Percentiles rank a stretch among this genome's conserved stretches.
phyloP scores from a whole-genome alignment of 1,140 invertebrate genomes.

The Heliconius eleuchia region DNA sequence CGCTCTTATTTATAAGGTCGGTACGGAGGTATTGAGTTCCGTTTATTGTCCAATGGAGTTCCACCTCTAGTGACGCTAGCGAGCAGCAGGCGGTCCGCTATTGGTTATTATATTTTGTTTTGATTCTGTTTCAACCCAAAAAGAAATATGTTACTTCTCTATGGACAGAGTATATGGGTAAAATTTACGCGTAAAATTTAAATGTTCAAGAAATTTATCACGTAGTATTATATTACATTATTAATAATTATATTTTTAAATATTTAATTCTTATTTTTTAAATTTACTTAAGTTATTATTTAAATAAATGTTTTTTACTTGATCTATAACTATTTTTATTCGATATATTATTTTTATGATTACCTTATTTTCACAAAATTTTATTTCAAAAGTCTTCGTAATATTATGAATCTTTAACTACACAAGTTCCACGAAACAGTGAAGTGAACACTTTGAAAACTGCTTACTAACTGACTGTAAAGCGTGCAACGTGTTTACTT shows the following conservation, averaged over 20 bases:
- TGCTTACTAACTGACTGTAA: slow-evolving; percentile 31
- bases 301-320: not conserved
- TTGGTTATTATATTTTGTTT: slow-evolving; percentile 72
- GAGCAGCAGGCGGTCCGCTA: slow-evolving; percentile 41
- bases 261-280: too few relatives aligned
- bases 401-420: slow-evolving; percentile 18
- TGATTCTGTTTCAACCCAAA: slow-evolving; percentile 58
- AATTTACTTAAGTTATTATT: not conserved
- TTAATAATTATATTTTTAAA: too few relatives aligned
- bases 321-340: not conserved
- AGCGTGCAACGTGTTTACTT: slow-evolving; percentile 28
- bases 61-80: slow-evolving; percentile 39
- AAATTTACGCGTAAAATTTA: slow-evolving; percentile 25
- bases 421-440: slow-evolving; percentile 16
- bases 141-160: slow-evolving; percentile 27
- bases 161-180: slow-evolving; percentile 14
- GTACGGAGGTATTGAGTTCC: slow-evolving; percentile 58
- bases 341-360: not conserved
- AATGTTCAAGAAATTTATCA: not conserved
- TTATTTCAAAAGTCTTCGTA: not conserved
- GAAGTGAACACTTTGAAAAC: slow-evolving; percentile 23
- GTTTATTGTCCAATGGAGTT: slow-evolving; percentile 60
- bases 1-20: slow-evolving; percentile 78
- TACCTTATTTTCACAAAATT: slow-evolving; percentile 11
- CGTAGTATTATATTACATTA: not conserved